Conservation (phyloP, 2,797 vertebrate species). For the Peromyscus attwateri region DNA sequence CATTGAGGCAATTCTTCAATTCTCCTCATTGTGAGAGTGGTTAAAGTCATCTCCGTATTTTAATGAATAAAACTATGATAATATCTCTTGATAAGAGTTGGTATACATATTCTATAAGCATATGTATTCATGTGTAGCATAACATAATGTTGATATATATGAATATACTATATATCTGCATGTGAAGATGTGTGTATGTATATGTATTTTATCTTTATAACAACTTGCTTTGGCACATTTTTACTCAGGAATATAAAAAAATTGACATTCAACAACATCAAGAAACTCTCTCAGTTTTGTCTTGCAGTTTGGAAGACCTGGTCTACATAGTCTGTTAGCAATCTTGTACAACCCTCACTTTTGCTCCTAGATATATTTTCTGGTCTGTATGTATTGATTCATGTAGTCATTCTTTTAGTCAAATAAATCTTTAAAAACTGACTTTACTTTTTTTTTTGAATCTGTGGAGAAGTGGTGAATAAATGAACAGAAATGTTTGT, state of each 20-base stretch:
- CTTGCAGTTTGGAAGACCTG: neutral
- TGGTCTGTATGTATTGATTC: neutral
- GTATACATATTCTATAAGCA: neutral
- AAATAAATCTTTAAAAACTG: neutral
- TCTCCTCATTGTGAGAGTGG: neutral
- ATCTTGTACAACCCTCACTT: neutral
- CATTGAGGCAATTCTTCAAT: conserved; percentile 4
- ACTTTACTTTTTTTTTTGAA: neutral
- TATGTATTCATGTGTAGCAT: neutral
- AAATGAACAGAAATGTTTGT: neutral
- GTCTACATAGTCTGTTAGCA: neutral
- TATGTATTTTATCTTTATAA: neutral
- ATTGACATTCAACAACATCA: neutral
- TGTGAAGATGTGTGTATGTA: neutral
- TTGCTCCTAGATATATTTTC: neutral
- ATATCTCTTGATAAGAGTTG: neutral
- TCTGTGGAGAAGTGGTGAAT: neutral
- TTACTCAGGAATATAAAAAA: neutral
- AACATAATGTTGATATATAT: neutral
- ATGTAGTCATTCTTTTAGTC: neutral
- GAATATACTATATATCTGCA: neutral
- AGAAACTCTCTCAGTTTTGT: neutral
- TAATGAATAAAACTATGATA: neutral
- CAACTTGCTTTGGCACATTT: neutral
- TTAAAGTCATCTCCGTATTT: neutral